Conservation (phyloP, 1,140 invertebrate genomes). For the Orius laevigatus region DNA sequence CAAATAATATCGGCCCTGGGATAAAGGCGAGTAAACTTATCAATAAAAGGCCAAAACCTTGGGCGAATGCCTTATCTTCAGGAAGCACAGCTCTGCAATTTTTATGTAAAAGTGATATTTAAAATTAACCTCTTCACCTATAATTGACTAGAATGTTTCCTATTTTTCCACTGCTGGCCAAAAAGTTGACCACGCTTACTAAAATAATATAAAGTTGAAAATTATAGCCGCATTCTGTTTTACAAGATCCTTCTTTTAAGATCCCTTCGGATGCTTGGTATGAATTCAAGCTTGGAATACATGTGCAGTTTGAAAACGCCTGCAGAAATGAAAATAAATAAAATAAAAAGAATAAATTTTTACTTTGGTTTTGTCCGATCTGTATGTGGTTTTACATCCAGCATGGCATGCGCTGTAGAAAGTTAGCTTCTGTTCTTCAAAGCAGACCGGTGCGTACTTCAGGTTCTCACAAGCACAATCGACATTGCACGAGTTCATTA, state of each 20-base stretch:
- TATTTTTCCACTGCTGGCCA: constrained; percentile 40
- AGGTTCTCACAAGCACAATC: constrained; percentile 35
- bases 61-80: constrained; percentile 45
- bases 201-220: constrained; percentile 28
- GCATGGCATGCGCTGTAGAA: constrained; percentile 47
- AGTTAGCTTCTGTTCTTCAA: constrained; percentile 32
- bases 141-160: constrained; percentile 43
- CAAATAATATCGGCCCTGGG: constrained; percentile 47
- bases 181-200: constrained; percentile 33
- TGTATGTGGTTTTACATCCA: constrained; percentile 28
- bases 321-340: constrained; percentile 8
- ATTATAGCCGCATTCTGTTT: constrained; percentile 31
- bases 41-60: constrained; percentile 41
- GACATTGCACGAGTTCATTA: constrained; percentile 33
- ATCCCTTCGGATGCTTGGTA: constrained; percentile 1
- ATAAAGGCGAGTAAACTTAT: constrained; percentile 47
- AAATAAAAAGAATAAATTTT: background rate
- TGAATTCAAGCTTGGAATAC: constrained; percentile 5
- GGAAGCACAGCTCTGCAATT: constrained; percentile 33
- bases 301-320: constrained; percentile 17
- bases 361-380: constrained; percentile 2
- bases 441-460: constrained; percentile 40
- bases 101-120: background rate
- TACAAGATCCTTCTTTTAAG: constrained; percentile 30
- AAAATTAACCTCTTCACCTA: constrained; percentile 21